These are phyloP conservation scores for Bombus breviceps DNA, from an alignment of 1,140 invertebrate genomes.

Conservation along the genomic window DNA sequence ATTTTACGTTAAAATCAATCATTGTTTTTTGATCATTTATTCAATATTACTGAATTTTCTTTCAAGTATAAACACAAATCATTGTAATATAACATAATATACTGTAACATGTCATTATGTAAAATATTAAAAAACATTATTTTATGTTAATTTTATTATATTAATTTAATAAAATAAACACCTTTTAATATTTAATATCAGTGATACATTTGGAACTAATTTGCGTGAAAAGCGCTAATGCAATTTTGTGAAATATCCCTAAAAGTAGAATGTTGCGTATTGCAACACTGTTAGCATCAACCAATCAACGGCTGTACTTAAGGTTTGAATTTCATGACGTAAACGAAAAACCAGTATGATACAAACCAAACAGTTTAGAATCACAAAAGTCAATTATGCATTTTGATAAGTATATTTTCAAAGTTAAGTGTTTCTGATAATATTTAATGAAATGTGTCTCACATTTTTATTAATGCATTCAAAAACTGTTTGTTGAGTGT, in stretches of 20 bases:
- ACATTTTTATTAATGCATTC: not conserved
- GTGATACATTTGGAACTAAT: not conserved
- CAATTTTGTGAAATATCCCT: conserved; percentile 28
- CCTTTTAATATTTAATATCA: not conserved
- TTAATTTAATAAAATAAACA: conserved; percentile 4
- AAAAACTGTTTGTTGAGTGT: not conserved
- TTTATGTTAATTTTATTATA: conserved; percentile 17
- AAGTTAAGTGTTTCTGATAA: not conserved
- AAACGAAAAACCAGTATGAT: conserved; percentile 65
- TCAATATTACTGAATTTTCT: not conserved
- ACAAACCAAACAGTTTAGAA: conserved; percentile 30
- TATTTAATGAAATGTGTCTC: not conserved
- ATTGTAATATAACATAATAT: conserved; percentile 12
- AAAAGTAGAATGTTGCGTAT: not conserved
- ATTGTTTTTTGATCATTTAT: conserved; percentile 7
- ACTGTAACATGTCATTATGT: conserved; percentile 15
- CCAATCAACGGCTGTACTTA: conserved; percentile 47
- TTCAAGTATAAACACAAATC: conserved; percentile 3
- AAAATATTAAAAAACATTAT: conserved; percentile 3
- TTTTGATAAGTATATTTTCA: not conserved
- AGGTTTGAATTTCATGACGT: conserved; percentile 60
- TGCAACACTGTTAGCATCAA: not conserved
- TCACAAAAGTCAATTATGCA: conserved; percentile 12
- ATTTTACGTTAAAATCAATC: not conserved
- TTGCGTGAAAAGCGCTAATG: not conserved